Percentiles rank a stretch among this genome's conserved stretches.
phyloP scores from a whole-genome alignment of 1,140 invertebrate genomes.

The Pogonomyrmex californicus region DNA sequence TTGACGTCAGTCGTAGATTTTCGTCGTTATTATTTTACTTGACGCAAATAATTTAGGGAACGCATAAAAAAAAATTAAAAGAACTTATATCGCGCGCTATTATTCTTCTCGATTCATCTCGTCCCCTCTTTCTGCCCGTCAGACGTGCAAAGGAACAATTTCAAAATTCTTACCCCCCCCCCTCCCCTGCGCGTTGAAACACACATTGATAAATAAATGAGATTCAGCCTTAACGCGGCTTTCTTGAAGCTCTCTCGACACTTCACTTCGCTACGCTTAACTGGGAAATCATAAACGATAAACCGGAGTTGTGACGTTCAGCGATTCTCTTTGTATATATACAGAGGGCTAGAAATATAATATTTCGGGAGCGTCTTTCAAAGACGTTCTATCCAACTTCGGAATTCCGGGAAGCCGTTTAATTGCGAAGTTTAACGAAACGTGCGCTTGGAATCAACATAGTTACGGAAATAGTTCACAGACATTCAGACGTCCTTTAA shows the following conservation, averaged over 20 bases:
- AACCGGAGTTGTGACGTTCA: slow-evolving; percentile 1
- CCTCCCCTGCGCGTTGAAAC: too few species aligned
- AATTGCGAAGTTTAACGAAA: slow-evolving; percentile 58
- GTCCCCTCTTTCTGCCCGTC: neutral
- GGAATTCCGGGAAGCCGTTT: slow-evolving; percentile 41
- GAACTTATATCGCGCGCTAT: neutral
- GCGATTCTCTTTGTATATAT: slow-evolving; percentile 33
- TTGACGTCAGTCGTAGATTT: neutral
- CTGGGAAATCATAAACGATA: slow-evolving; percentile 41
- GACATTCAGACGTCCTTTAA: slow-evolving; percentile 45
- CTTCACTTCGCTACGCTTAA: neutral
- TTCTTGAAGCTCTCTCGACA: neutral
- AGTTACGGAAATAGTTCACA: slow-evolving; percentile 49
- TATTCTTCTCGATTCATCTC: neutral
- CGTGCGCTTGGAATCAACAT: slow-evolving; percentile 34
- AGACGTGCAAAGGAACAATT: neutral
- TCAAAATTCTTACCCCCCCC: neutral
- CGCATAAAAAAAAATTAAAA: neutral
- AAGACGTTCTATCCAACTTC: slow-evolving; percentile 33
- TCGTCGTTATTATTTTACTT: slow-evolving; percentile 14
- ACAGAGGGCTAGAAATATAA: slow-evolving; percentile 37
- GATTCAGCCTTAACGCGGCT: neutral
- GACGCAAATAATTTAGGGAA: slow-evolving; percentile 4
- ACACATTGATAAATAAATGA: neutral
- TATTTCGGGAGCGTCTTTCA: slow-evolving; percentile 34